Conservation (phyloP, 30 jellyfish, hydroid and myxozoan species). For the Hydractinia symbiolongicarpus region DNA sequence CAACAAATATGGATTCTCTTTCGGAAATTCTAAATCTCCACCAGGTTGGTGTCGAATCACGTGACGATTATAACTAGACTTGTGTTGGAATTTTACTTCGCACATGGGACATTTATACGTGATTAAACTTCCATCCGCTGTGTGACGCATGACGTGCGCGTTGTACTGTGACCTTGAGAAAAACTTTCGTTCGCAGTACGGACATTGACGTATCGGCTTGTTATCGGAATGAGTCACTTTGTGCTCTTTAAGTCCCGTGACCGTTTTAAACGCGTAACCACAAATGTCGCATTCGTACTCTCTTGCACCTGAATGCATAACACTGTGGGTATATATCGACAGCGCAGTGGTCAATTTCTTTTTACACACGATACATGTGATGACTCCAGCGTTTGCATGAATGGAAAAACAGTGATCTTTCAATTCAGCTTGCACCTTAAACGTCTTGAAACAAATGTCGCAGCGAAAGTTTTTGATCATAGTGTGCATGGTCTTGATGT, state of each 20-base stretch:
- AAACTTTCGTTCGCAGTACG: slow-evolving; percentile 35
- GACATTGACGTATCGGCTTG: slow-evolving; percentile 39
- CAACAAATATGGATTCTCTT: slow-evolving; percentile 37
- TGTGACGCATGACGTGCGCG: slow-evolving; percentile 47
- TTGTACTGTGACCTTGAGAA: slow-evolving; percentile 42
- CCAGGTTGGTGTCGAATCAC: slow-evolving; percentile 48
- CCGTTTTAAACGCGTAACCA: slow-evolving; percentile 43
- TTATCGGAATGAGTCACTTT: slow-evolving; percentile 38
- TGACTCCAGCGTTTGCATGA: slow-evolving; percentile 40
- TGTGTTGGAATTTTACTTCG: slow-evolving; percentile 35
- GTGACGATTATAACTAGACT: slow-evolving; percentile 46
- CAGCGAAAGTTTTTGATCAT: slow-evolving; percentile 46
- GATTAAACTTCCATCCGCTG: slow-evolving; percentile 42
- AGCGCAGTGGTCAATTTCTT: slow-evolving; percentile 38
- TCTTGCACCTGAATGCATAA: slow-evolving; percentile 46
- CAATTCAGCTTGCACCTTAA: slow-evolving; percentile 44
- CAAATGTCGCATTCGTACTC: slow-evolving; percentile 40
- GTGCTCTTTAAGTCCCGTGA: slow-evolving; percentile 40
- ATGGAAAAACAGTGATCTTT: slow-evolving; percentile 41
- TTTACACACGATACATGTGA: slow-evolving; percentile 42
- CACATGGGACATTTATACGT: slow-evolving; percentile 40
- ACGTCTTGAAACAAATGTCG: slow-evolving; percentile 39
- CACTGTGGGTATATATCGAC: slow-evolving; percentile 48
- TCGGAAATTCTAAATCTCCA: slow-evolving; percentile 43
- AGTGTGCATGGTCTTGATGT: slow-evolving; percentile 47